These are phyloP conservation scores for Notospermus geniculatus DNA, from an alignment of 1,140 invertebrate species.

Conservation along the genomic window DNA sequence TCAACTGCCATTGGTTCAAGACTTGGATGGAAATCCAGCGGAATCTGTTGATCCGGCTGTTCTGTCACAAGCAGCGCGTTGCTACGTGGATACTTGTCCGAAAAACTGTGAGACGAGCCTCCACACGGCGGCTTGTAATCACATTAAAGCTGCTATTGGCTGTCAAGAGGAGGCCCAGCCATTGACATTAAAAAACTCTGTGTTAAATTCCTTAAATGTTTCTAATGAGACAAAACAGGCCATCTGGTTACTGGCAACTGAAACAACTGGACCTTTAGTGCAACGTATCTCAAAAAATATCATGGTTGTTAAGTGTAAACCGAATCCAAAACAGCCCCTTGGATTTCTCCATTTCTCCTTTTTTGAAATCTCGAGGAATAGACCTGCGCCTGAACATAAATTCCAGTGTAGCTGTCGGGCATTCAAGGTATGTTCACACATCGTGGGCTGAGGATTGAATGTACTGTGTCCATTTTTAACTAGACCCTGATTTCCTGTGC, in stretches of 20 bases:
- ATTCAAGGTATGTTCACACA: slow-evolving; percentile 62
- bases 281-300: slow-evolving; percentile 75
- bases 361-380: slow-evolving; percentile 60
- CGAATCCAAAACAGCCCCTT: slow-evolving; percentile 68
- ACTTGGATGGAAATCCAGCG: slow-evolving; percentile 56
- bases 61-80: slow-evolving; percentile 61
- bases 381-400: slow-evolving; percentile 61
- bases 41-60: slow-evolving; percentile 55
- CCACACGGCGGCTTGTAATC: slow-evolving; percentile 60
- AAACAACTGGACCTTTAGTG: slow-evolving; percentile 68
- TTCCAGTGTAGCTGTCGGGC: slow-evolving; percentile 67
- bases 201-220: slow-evolving; percentile 65
- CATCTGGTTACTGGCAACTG: slow-evolving; percentile 65
- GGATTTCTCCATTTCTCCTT: slow-evolving; percentile 74
- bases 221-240: slow-evolving; percentile 67
- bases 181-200: slow-evolving; percentile 65
- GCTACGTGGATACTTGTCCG: slow-evolving; percentile 67
- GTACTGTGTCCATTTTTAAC: too few species aligned
- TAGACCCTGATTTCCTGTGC: too few species aligned
- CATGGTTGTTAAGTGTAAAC: slow-evolving; percentile 75
- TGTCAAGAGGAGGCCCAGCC: slow-evolving; percentile 67
- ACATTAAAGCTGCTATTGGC: slow-evolving; percentile 69
- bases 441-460: too few species aligned
- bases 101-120: slow-evolving; percentile 28
- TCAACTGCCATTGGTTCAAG: slow-evolving; percentile 63